Evolutionary conservation across 2,888 invertebrate genomes (phyloP).

Genomic region (Pristionchus arcanus): DNA sequence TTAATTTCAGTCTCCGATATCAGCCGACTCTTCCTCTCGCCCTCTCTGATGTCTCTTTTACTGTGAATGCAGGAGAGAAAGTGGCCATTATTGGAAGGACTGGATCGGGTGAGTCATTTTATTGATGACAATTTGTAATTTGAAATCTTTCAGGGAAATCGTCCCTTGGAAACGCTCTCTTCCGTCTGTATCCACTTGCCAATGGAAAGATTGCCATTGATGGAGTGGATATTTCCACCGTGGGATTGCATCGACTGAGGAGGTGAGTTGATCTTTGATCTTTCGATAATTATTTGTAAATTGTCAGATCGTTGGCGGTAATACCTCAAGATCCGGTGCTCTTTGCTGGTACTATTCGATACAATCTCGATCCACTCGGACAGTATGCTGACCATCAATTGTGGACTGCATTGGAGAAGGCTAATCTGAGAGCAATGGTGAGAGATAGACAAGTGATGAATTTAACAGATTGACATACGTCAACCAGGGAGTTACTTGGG

Average conservation of each 20-base stretch:
- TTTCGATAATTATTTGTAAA: slow-evolving; percentile 79
- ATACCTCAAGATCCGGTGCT: slow-evolving; percentile 85
- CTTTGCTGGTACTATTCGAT: slow-evolving; percentile 84
- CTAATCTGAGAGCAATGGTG: slow-evolving; percentile 89
- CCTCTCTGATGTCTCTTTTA: slow-evolving; percentile 83
- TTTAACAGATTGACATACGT: too few relatives aligned
- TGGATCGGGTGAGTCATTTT: slow-evolving; percentile 81
- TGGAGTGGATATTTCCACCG: slow-evolving; percentile 70
- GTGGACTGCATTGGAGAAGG: slow-evolving; percentile 91
- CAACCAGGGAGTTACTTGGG: too few relatives aligned
- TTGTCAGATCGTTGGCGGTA: slow-evolving; percentile 70
- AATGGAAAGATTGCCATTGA: slow-evolving; percentile 73
- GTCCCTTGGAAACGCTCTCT: slow-evolving; percentile 83
- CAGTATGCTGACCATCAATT: slow-evolving; percentile 88
- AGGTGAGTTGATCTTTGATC: slow-evolving; percentile 44
- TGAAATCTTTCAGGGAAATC: slow-evolving; percentile 82
- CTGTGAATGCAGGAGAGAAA: slow-evolving; percentile 83
- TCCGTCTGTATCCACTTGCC: slow-evolving; percentile 83
- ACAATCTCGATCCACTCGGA: slow-evolving; percentile 92
- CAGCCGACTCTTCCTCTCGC: slow-evolving; percentile 81
- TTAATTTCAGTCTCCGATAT: slow-evolving; percentile 81
- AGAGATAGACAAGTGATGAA: too few relatives aligned
- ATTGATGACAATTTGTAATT: neutral
- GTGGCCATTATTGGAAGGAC: slow-evolving; percentile 84
- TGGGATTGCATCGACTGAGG: slow-evolving; percentile 82